phyloP scores from a whole-genome alignment of 2,113 vertebrate species.

The Microtus pennsylvanicus region DNA sequence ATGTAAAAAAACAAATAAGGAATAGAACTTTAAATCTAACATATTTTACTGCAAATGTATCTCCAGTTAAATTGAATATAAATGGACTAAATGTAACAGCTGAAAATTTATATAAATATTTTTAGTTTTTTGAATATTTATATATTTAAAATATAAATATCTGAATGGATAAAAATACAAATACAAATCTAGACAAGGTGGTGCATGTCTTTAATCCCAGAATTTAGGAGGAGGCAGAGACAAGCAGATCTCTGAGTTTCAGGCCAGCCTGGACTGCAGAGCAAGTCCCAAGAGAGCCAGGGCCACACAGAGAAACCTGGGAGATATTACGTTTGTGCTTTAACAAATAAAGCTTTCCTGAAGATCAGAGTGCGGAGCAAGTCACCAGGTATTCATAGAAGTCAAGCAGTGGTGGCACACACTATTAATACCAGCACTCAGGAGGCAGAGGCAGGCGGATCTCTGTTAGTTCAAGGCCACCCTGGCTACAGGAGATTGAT shows the following conservation, averaged over 20 bases:
- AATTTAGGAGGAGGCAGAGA: not conserved
- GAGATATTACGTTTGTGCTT: too few relatives aligned
- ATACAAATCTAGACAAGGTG: too few relatives aligned
- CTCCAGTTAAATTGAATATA: conserved; percentile 39
- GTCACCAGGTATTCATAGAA: too few relatives aligned
- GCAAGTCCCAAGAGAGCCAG: not conserved
- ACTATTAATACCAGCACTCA: too few relatives aligned
- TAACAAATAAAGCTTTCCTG: too few relatives aligned
- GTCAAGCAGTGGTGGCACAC: too few relatives aligned
- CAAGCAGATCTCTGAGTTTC: not conserved
- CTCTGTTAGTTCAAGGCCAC: too few relatives aligned
- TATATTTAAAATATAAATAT: not conserved
- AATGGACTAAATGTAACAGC: not conserved
- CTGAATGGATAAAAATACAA: conserved; percentile 5
- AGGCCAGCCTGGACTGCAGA: not conserved
- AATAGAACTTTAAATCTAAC: conserved; percentile 15
- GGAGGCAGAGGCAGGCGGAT: too few relatives aligned
- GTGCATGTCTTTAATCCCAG: not conserved
- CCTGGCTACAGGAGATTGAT: too few relatives aligned
- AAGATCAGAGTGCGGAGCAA: too few relatives aligned
- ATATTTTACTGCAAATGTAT: not conserved
- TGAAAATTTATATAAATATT: not conserved
- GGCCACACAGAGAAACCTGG: not conserved
- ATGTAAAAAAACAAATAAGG: not conserved
- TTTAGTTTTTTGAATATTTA: not conserved